Conservation (phyloP, 2,888 invertebrate genomes). For the Galerucella pusilla region DNA sequence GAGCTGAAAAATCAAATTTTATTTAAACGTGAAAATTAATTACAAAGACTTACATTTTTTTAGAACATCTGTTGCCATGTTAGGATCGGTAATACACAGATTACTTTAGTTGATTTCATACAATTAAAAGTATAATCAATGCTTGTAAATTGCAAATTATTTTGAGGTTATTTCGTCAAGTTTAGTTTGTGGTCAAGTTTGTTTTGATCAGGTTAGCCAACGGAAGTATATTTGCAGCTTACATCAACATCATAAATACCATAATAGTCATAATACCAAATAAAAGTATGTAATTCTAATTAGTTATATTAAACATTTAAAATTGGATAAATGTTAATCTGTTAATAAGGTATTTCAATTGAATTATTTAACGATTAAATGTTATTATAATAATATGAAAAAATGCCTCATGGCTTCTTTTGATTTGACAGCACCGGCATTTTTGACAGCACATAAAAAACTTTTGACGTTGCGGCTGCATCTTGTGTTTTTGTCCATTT, state of each 20-base stretch:
- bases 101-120: neutral
- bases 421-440: constrained; percentile 33
- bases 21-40: neutral
- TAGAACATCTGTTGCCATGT: constrained; percentile 51
- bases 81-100: constrained; percentile 1
- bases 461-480: constrained; percentile 42
- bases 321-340: too few relatives aligned
- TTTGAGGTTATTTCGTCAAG: constrained; percentile 1
- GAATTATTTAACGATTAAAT: neutral
- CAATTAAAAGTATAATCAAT: neutral
- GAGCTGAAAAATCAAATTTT: constrained; percentile 44
- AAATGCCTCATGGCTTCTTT: constrained; percentile 14
- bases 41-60: constrained; percentile 48
- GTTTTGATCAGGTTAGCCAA: constrained; percentile 9
- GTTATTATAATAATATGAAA: neutral
- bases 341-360: neutral
- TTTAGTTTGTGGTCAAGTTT: neutral
- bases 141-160: neutral
- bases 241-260: too few relatives aligned
- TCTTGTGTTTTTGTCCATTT: constrained; percentile 51
- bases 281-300: too few relatives aligned
- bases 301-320: too few relatives aligned
- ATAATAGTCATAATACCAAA: too few relatives aligned
- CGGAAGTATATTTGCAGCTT: neutral
- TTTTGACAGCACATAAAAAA: constrained; percentile 47